Evolutionary conservation across 30 jellyfish, hydroid and myxozoan genomes (phyloP).

Genomic region (Sanderia malayensis): DNA sequence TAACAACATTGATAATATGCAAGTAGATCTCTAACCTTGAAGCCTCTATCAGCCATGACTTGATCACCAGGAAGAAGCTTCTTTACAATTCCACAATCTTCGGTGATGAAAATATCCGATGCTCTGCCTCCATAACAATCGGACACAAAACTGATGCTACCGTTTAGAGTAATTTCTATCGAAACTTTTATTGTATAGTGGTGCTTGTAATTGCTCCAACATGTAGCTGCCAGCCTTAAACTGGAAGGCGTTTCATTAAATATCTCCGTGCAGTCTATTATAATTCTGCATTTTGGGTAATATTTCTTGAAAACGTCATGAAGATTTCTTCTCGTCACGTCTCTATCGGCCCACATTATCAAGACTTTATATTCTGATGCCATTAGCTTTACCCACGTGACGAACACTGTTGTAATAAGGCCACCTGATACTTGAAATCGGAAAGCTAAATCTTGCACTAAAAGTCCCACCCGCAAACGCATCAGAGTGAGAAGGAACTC

Average conservation of each 20-base stretch:
- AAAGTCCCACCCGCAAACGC: conserved; percentile 33
- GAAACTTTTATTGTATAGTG: conserved; percentile 66
- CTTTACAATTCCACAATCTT: conserved; percentile 47
- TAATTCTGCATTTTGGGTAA: conserved; percentile 25
- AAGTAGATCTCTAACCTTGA: too few species aligned
- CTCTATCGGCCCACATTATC: conserved; percentile 54
- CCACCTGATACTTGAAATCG: conserved; percentile 15
- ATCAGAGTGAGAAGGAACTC: conserved; percentile 44
- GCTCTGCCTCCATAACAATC: conserved; percentile 71
- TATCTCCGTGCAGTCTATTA: conserved; percentile 51
- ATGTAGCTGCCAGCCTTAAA: conserved; percentile 28
- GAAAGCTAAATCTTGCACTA: conserved; percentile 26
- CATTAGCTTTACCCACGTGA: conserved; percentile 43
- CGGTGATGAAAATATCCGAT: conserved; percentile 37
- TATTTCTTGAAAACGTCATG: conserved; percentile 28
- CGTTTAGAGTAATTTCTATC: conserved; percentile 60
- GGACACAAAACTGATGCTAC: conserved; percentile 62
- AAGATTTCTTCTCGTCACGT: neutral
- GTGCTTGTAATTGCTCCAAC: conserved; percentile 68
- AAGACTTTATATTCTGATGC: conserved; percentile 11
- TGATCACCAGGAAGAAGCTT: conserved; percentile 51
- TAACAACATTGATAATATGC: too few species aligned
- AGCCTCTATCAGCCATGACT: conserved; percentile 75
- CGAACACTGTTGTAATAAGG: conserved; percentile 9
- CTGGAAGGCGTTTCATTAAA: conserved; percentile 57